These are phyloP conservation scores for Machaerirhynchus nigripectus DNA, from an alignment of 2,113 vertebrate species.

Conservation along the genomic window DNA sequence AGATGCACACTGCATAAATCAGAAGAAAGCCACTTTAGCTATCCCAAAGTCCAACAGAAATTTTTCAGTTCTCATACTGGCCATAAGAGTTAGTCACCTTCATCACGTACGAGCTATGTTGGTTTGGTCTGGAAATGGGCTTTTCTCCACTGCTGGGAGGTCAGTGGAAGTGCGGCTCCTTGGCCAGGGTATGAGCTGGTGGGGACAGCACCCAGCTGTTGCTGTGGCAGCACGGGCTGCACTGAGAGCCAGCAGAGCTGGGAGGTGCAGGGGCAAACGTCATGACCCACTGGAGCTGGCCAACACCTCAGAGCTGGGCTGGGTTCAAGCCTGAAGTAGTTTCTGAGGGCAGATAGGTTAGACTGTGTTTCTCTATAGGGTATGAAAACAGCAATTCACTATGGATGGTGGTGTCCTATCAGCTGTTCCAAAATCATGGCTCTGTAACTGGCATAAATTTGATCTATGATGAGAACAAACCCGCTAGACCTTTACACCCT, in stretches of 20 bases:
- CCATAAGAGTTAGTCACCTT: background rate
- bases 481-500: background rate
- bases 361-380: background rate
- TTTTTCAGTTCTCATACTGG: background rate
- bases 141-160: background rate
- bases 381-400: background rate
- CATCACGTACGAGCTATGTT: background rate
- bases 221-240: accelerated
- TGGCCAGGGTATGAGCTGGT: background rate
- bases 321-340: accelerated
- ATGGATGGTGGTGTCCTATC: background rate
- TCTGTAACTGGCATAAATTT: background rate
- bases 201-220: background rate
- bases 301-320: accelerated
- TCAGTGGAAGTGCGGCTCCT: background rate
- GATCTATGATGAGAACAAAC: background rate
- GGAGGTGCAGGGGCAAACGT: accelerated
- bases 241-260: background rate
- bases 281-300: background rate
- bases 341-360: background rate
- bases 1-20: background rate
- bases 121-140: background rate
- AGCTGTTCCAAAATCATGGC: background rate
- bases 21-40: background rate
- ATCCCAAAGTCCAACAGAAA: background rate